Percentiles rank a stretch among this genome's conserved stretches.
Evolutionary conservation across 1,140 invertebrate species (phyloP).

Genomic region (Diorhabda sublineata): DNA sequence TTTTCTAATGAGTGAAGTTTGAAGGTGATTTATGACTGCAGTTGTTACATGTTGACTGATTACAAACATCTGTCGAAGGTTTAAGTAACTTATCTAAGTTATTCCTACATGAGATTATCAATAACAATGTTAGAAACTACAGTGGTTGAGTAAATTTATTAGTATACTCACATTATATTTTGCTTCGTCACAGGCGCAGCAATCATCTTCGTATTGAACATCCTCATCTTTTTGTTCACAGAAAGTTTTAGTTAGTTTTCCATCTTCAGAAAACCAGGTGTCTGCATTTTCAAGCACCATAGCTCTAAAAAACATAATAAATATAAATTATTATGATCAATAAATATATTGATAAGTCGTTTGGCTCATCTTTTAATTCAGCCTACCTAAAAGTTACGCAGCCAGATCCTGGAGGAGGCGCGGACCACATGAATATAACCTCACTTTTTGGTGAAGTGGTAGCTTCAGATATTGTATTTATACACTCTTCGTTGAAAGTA

Average conservation of each 20-base stretch:
- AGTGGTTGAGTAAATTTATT: no score
- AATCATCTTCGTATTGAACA: conserved; percentile 55
- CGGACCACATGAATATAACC: conserved; percentile 86
- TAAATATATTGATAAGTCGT: not conserved
- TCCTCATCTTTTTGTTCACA: conserved; percentile 70
- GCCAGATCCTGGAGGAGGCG: conserved; percentile 75
- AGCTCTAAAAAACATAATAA: conserved; percentile 54
- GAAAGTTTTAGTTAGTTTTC: conserved; percentile 71
- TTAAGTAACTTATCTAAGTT: no score
- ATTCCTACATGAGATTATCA: no score
- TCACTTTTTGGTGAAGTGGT: conserved; percentile 77
- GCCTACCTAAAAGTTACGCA: conserved; percentile 77
- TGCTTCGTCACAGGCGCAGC: conserved; percentile 89
- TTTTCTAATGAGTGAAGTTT: no score
- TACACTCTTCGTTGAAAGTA: conserved; percentile 79
- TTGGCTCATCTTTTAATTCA: not conserved
- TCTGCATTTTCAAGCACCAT: conserved; percentile 81
- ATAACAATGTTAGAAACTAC: no score
- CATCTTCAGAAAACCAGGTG: conserved; percentile 89
- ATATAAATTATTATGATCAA: not conserved
- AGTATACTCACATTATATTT: conserved; percentile 69
- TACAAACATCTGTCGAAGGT: no score
- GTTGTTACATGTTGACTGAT: no score
- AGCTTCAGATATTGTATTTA: conserved; percentile 79
- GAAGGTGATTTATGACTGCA: no score